Evolutionary conservation across 2,797 vertebrate genomes (phyloP), one percentile per base, ranked within the genome.

Genomic region (Cichlasoma orientale): DNA sequence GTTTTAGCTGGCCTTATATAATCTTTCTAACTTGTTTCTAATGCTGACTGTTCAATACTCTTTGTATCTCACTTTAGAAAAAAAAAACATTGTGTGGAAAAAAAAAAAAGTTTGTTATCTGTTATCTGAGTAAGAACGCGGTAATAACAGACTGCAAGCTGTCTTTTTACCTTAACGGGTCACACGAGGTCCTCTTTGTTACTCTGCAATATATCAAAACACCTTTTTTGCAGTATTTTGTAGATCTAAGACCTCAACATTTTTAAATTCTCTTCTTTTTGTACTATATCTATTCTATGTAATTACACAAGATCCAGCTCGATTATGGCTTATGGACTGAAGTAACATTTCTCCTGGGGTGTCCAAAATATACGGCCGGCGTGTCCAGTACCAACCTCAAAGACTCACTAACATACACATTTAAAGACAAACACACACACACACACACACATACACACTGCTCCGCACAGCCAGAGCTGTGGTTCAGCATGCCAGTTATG

Each of bases 41-140:
- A 94, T 89, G 90, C 93, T 94, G 96, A 96, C 95, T 96, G 95
- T 96, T 96, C 92, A 94, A 94, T 93, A 93, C 92, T 94, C 88
- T 96, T 95, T 95, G 90, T 95, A 96, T 95, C 89, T 95, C 92
- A 94, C 92, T 93, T 94, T 88, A 88, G 75, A 56, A 44, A 56
- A 74, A 73, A 92, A 88, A 89, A 90, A 84, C 27, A 9, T 82
- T 85, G 84, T 93, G 83, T 52, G 50, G 47, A 19, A 9, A 84
- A 78, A 82, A 75, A 87, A 86, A 90, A 80, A n/a, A 52, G 69
- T 90, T 86, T 90, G 86, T 89, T 78, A 81, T 91, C 80, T 91
- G 89, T 91, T 88, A 78, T 92, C 90, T 89, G 79, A 95, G 94
- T 91, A 91, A 88, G 81, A 92, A 89, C 78, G 84, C 85, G 87